phyloP scores from a whole-genome alignment of 2,888 invertebrate genomes.

The Diploptera punctata region DNA sequence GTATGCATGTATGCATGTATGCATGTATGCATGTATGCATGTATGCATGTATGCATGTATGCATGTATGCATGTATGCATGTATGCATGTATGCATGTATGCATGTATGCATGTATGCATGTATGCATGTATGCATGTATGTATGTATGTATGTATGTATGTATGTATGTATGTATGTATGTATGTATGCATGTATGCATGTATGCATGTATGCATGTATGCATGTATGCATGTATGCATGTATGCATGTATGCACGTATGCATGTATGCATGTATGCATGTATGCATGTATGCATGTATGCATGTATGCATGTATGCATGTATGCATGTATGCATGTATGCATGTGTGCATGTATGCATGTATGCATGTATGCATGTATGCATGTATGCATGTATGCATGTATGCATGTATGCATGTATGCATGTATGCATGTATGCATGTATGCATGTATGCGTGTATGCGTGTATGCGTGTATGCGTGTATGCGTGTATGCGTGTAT shows the following conservation, averaged over 20 bases:
- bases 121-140: conserved; percentile 19
- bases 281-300: conserved; percentile 13
- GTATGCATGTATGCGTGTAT: conserved; percentile 13
- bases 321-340: not conserved
- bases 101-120: conserved; percentile 13
- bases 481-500: conserved; percentile 13
- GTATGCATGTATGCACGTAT: conserved; percentile 8
- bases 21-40: not conserved
- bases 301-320: conserved; percentile 9
- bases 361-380: conserved; percentile 13
- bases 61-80: conserved; percentile 12
- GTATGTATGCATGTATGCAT: conserved; percentile 37
- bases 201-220: conserved; percentile 39
- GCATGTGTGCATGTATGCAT: not conserved
- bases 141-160: conserved; percentile 33
- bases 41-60: conserved; percentile 8
- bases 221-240: conserved; percentile 20
- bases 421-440: conserved; percentile 13
- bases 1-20: not conserved
- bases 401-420: conserved; percentile 13
- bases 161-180: conserved; percentile 26
- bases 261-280: conserved; percentile 13
- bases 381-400: conserved; percentile 13
- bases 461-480: conserved; percentile 8
- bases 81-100: conserved; percentile 13